phyloP scores from a whole-genome alignment of 2,113 vertebrate species.

The Canis aureus region DNA sequence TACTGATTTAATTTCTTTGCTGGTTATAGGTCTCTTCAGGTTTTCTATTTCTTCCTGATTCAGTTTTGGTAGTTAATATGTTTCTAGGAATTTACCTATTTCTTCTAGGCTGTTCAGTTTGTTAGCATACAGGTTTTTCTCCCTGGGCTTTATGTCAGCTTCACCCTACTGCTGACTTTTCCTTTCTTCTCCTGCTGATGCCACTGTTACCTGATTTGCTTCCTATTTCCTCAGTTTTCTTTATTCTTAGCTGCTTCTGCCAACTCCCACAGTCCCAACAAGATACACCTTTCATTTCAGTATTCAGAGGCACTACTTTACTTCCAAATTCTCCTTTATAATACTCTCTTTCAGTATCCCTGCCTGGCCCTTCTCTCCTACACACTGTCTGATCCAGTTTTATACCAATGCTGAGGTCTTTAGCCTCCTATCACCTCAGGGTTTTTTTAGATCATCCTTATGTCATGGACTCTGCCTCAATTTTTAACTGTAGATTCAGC shows the following conservation, averaged over 20 bases:
- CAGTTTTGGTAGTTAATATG: neutral
- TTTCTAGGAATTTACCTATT: neutral
- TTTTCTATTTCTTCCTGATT: neutral
- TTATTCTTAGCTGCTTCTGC: neutral
- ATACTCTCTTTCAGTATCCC: neutral
- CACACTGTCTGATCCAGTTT: neutral
- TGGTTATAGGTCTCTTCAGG: neutral
- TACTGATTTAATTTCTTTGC: neutral
- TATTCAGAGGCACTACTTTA: neutral
- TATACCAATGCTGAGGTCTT: neutral
- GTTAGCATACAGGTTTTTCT: neutral
- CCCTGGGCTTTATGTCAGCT: neutral
- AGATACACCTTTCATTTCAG: neutral
- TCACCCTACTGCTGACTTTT: neutral
- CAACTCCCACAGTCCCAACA: neutral
- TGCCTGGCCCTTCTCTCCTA: neutral
- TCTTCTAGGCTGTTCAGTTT: neutral
- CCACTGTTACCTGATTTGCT: neutral
- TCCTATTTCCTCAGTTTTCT: neutral
- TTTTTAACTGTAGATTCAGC: neutral
- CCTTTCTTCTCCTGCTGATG: neutral
- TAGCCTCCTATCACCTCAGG: neutral
- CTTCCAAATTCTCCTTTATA: neutral
- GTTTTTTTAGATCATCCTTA: neutral
- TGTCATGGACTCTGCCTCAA: neutral